Conservation (phyloP, 2,888 invertebrate species). For the Lasioglossum morio region DNA sequence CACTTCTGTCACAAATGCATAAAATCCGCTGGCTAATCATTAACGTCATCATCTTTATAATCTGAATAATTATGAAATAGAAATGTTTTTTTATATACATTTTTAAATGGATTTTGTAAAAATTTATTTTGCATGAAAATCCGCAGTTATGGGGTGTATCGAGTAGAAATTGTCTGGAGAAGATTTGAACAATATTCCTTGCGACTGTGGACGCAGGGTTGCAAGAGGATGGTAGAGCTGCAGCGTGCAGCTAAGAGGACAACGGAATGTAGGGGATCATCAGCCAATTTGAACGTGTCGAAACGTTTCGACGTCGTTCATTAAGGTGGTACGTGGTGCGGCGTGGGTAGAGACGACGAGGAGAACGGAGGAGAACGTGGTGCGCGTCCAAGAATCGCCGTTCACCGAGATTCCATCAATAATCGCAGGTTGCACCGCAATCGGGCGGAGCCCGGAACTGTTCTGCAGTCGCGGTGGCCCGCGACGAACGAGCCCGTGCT, state of each 20-base stretch:
- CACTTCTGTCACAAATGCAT: too few species aligned
- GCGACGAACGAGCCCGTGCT: conserved; percentile 16
- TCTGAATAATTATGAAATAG: too few species aligned
- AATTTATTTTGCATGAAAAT: background rate
- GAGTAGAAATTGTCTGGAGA: too few species aligned
- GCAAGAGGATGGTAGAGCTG: background rate
- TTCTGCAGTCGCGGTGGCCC: conserved; percentile 26
- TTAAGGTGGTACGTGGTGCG: conserved; percentile 72
- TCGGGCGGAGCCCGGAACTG: conserved; percentile 48
- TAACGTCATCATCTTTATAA: too few species aligned
- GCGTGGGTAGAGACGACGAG: conserved; percentile 27
- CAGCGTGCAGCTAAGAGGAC: conserved; percentile 3
- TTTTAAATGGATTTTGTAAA: too few species aligned
- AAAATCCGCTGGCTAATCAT: too few species aligned
- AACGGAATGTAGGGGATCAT: conserved; percentile 53
- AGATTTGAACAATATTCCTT: too few species aligned
- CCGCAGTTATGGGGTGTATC: too few species aligned
- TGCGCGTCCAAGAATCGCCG: conserved; percentile 58
- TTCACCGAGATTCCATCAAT: conserved; percentile 75
- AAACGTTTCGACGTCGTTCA: conserved; percentile 76
- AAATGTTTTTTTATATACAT: too few species aligned
- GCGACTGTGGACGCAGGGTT: background rate
- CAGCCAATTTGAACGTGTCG: conserved; percentile 75
- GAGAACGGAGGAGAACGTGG: conserved; percentile 30
- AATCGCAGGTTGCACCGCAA: conserved; percentile 66